Base-by-base conservation (phyloP, 2,113 vertebrate species). In the Sturnira hondurensis region DNA sequence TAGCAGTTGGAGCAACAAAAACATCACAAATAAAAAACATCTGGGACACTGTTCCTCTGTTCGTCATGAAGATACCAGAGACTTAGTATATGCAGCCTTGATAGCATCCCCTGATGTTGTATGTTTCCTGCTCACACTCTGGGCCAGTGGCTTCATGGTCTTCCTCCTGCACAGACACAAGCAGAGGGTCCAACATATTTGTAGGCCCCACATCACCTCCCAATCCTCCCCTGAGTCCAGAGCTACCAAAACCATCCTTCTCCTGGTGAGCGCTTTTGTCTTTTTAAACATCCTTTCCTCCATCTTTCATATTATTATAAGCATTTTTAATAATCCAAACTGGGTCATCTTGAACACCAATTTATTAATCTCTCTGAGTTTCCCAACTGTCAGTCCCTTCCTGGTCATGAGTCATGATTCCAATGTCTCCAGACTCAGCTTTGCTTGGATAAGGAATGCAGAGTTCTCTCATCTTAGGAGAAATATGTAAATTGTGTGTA, bases 11-110 rank as follows among this genome's bases (percentile, higher is more conserved):
- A 82, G 43, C 10, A 41, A 63, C 4, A 26, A 33, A 24, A 93
- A 5, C 14, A 41, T 52, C 41, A 92, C 54, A 50, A 15, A 4
- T 6, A 50, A 3, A n/a, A 70, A n/a, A 50, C 0, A 1, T 20
- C 52, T 33, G 5, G 12, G 68, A 10, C 2, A 5, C 14, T 71
- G 50, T 70, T 78, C 10, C 31, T 3, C 26, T 26, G 1, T 68
- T 50, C 2, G 0, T 41, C 33, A 20, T 16, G 33, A 91, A 1
- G 8, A 14, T n/a, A 20, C 5, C 0, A 1, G 0, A 2, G 26
- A 68, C 17, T 12, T 3, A 7, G 22, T 89, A 2, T 70, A 41
- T 38, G 47, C 38, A 24, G 38, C 8, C 0, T 6, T 78, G 73
- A 0, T 78, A 3, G 36, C 36, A 4, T 33, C 47, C 61, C 50